Conservation (phyloP, 2,113 vertebrate genomes). For the Hippoglossus stenolepis region DNA sequence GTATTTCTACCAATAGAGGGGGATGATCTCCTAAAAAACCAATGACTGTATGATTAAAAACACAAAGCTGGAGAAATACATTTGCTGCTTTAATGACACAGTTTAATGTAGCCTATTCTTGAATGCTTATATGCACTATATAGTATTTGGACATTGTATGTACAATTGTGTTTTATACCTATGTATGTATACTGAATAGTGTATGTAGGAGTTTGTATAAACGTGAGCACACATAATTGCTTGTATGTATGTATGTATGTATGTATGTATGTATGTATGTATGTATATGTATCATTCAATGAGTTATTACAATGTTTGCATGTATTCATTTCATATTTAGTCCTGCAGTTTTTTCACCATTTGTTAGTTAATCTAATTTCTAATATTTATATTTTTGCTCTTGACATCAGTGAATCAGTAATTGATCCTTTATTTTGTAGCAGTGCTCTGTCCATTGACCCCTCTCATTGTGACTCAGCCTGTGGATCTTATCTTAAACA, state of each 20-base stretch:
- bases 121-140: background rate
- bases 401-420: background rate
- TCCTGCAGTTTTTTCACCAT: background rate
- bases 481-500: no score
- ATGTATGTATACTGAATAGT: background rate
- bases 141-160: background rate
- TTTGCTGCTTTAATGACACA: background rate
- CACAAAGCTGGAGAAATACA: no score
- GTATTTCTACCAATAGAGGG: slow-evolving; percentile 13
- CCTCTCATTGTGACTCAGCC: no score
- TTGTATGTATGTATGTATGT: background rate
- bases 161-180: no score
- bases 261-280: no score
- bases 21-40: background rate
- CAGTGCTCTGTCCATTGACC: no score
- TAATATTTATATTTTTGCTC: background rate
- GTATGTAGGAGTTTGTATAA: no score
- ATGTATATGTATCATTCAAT: no score
- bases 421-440: no score
- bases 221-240: no score
- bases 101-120: background rate
- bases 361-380: background rate
- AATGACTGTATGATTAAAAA: background rate
- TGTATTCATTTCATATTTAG: background rate
- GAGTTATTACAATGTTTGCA: background rate